Evolutionary conservation across 2,113 vertebrate species (phyloP).

Genomic region (Nestor notabilis): DNA sequence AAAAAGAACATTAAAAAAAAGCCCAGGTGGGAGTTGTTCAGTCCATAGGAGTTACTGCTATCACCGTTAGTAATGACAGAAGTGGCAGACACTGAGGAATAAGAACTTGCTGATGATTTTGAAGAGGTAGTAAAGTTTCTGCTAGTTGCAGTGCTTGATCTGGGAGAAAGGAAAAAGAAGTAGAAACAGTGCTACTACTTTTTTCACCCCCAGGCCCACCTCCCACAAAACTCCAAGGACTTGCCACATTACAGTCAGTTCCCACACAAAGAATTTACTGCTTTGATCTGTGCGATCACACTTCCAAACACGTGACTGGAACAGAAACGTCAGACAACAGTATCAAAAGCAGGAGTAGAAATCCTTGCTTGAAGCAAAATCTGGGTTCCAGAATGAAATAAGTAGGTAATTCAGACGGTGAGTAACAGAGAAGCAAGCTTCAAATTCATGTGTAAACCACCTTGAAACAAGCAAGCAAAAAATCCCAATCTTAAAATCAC

Average conservation of each 20-base stretch:
- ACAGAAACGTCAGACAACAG: not conserved
- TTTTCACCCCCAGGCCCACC: not conserved
- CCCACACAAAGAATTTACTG: not conserved
- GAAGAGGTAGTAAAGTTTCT: constrained; percentile 95
- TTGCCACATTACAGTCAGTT: not conserved
- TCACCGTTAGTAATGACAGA: constrained; percentile 92
- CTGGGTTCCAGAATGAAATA: not conserved
- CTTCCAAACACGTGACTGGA: not conserved
- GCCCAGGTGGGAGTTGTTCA: constrained; percentile 87
- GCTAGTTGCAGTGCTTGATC: constrained; percentile 89
- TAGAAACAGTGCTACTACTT: constrained; percentile 62
- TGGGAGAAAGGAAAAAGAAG: constrained; percentile 76
- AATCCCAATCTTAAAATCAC: not conserved
- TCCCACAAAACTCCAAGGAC: not conserved
- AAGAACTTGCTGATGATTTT: constrained; percentile 87
- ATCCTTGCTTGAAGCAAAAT: not conserved
- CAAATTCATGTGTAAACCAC: not conserved
- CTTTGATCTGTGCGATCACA: not conserved
- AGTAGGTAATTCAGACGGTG: not conserved
- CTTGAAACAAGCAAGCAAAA: not conserved
- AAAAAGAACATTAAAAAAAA: constrained; percentile 48
- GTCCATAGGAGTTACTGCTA: constrained; percentile 86
- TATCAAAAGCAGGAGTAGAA: not conserved
- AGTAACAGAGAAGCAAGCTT: not conserved
- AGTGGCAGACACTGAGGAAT: constrained; percentile 85